These are phyloP conservation scores for Caretta caretta DNA, from an alignment of 2,113 vertebrate genomes.

Conservation along the genomic window DNA sequence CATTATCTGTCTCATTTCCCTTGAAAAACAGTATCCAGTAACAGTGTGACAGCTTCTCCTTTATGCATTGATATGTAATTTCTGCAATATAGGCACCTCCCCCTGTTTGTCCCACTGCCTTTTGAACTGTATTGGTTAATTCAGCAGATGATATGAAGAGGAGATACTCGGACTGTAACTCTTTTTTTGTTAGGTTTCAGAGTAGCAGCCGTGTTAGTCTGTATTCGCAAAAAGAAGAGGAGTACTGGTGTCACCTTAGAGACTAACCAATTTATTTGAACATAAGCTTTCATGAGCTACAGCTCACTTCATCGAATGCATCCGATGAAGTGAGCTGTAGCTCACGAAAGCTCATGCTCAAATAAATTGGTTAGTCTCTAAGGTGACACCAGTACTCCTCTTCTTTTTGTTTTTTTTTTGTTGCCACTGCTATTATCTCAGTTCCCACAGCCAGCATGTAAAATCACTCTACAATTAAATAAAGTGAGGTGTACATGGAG, in stretches of 20 bases:
- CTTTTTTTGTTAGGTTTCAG: not conserved
- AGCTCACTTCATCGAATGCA: too few relatives aligned
- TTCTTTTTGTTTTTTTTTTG: too few relatives aligned
- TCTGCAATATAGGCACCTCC: not conserved
- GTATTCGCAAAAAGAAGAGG: too few relatives aligned
- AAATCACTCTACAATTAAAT: not conserved
- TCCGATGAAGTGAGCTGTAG: too few relatives aligned
- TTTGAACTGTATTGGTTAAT: not conserved
- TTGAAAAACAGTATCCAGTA: not conserved
- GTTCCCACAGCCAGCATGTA: not conserved
- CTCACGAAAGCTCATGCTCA: too few relatives aligned
- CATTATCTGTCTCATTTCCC: not conserved
- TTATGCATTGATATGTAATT: not conserved
- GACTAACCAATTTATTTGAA: too few relatives aligned
- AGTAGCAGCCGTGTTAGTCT: too few relatives aligned
- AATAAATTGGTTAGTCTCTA: too few relatives aligned
- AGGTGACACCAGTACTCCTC: too few relatives aligned
- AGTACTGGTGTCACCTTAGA: too few relatives aligned
- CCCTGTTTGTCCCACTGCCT: not conserved
- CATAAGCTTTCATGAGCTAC: too few relatives aligned
- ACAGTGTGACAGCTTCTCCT: not conserved
- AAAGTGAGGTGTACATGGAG: not conserved
- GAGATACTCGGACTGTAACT: not conserved
- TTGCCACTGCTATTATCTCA: not conserved
- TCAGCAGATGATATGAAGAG: not conserved